phyloP scores from a whole-genome alignment of 2,888 invertebrate genomes.

The Andrena camellia region DNA sequence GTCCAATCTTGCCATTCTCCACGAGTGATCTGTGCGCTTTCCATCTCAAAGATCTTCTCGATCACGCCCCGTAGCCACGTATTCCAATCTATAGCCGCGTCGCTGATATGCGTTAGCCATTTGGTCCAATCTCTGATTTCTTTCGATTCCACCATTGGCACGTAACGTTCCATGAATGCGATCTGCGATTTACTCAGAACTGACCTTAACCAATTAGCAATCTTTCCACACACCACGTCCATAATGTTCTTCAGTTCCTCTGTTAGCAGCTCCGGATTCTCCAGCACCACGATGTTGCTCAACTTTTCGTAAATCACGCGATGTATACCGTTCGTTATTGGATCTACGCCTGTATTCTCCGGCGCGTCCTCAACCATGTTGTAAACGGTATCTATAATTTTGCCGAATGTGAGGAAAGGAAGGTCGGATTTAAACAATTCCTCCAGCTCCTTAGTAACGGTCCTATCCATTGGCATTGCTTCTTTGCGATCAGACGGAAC shows the following conservation, averaged over 20 bases:
- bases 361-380: constrained; percentile 69
- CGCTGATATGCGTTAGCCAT: constrained; percentile 72
- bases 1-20: constrained; percentile 74
- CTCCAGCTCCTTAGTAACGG: constrained; percentile 16
- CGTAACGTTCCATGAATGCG: constrained; percentile 65
- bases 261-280: constrained; percentile 67
- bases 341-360: constrained; percentile 69
- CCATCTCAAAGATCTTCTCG: constrained; percentile 68
- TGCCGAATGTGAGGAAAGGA: constrained; percentile 76
- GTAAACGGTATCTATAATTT: constrained; percentile 75
- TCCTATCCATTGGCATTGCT: neutral
- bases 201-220: constrained; percentile 75
- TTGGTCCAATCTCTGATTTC: constrained; percentile 75
- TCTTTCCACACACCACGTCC: constrained; percentile 76
- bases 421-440: constrained; percentile 69
- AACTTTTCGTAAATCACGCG: constrained; percentile 78
- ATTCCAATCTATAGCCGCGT: constrained; percentile 74
- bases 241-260: constrained; percentile 68
- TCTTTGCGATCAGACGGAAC: neutral
- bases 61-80: constrained; percentile 74
- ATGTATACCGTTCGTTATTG: constrained; percentile 75
- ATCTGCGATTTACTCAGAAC: constrained; percentile 71
- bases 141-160: constrained; percentile 73
- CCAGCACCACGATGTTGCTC: constrained; percentile 62
- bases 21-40: constrained; percentile 63